Evolutionary conservation across 2,888 invertebrate genomes (phyloP).

Genomic region (Ectropis crepuscularia): DNA sequence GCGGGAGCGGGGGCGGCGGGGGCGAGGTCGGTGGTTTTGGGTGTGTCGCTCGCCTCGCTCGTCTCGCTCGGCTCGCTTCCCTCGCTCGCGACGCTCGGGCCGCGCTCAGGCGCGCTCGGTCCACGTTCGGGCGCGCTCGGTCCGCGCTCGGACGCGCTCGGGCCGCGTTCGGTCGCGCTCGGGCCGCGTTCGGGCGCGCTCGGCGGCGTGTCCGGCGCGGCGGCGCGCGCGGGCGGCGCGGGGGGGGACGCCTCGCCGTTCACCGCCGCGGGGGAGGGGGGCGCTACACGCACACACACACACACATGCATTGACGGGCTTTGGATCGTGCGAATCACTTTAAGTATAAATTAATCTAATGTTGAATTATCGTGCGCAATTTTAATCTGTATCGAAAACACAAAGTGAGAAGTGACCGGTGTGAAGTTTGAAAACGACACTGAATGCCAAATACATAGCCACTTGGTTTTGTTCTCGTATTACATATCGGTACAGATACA

Average conservation of each 20-base stretch:
- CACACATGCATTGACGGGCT: conserved; percentile 46
- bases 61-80: not conserved
- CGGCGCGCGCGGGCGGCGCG: conserved; percentile 40
- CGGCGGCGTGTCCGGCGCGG: conserved; percentile 42
- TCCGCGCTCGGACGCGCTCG: not conserved
- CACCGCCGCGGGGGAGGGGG: conserved; percentile 59
- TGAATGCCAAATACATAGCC: too few relatives aligned
- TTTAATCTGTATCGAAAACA: too few relatives aligned
- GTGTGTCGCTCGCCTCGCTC: not conserved
- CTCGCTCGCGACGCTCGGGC: conserved; percentile 21
- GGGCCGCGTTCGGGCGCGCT: conserved; percentile 42
- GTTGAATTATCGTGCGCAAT: too few relatives aligned
- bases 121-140: conserved; percentile 36
- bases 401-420: too few relatives aligned
- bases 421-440: too few relatives aligned
- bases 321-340: conserved; percentile 24
- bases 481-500: too few relatives aligned
- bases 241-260: conserved; percentile 55
- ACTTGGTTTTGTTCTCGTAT: too few relatives aligned
- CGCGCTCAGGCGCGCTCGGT: conserved; percentile 27
- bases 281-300: conserved; percentile 59
- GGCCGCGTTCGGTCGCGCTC: conserved; percentile 23
- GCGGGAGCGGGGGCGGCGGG: not conserved
- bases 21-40: not conserved
- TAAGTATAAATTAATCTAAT: too few relatives aligned